phyloP scores from a whole-genome alignment of 2,113 vertebrate species.

The Chaenocephalus aceratus region DNA sequence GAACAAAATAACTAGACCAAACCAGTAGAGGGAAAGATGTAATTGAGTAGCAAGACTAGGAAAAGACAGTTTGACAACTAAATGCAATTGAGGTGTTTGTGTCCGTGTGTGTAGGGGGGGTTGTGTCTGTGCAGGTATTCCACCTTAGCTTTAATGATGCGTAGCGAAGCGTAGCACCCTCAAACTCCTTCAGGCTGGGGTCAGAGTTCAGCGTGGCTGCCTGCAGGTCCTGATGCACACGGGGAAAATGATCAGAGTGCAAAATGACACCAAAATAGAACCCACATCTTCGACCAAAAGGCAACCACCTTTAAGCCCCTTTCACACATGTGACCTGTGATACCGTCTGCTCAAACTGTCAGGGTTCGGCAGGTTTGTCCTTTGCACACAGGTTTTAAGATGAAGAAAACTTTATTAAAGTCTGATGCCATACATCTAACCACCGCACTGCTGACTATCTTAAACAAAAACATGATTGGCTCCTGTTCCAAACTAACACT shows the following conservation, averaged over 20 bases:
- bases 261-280: conserved; percentile 14
- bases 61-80: background rate
- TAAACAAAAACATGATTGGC: conserved; percentile 2
- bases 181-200: conserved; percentile 98
- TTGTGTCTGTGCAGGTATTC: conserved; percentile 10
- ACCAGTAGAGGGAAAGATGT: background rate
- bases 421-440: background rate
- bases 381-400: background rate
- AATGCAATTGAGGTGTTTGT: background rate
- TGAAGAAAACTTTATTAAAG: background rate
- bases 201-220: conserved; percentile 96
- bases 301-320: conserved; percentile 29
- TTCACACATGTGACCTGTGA: conserved; percentile 46
- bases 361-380: background rate
- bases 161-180: conserved; percentile 96
- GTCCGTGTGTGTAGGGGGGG: background rate
- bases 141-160: conserved; percentile 95
- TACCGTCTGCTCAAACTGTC: background rate
- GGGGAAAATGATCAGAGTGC: conserved; percentile 28
- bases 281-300: background rate
- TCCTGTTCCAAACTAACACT: background rate
- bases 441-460: background rate
- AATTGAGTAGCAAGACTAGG: background rate
- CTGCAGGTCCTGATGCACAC: conserved; percentile 90
- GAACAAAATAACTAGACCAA: conserved; percentile 10